Base-by-base conservation (phyloP, 1,140 invertebrate species). In the Dendroctonus valens region DNA sequence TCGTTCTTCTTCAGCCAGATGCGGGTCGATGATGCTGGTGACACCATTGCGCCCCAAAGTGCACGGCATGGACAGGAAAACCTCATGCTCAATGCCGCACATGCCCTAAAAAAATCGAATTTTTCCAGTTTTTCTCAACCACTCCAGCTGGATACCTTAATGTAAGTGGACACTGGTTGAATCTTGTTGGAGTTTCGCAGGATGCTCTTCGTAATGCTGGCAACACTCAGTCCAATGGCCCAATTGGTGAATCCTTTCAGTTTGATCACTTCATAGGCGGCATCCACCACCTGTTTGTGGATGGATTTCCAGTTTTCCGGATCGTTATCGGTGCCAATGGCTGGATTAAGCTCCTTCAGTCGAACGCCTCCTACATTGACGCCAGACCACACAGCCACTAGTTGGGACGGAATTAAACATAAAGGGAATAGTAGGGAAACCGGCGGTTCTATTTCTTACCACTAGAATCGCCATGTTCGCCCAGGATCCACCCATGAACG, bases 321-420 rank as follows among this genome's bases (percentile, higher is more conserved):
- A 76, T 96, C 92, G n/a, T 84, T 81, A 0, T 84, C 80, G 0
- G 85, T 85, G 50, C 91, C 92, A 44, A 92, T 80, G 12, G 83
- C 80, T 5, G 88, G 86, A 75, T 94, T 88, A 6, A 95, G 69
- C 70, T 94, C 90, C 61, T 84, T 84, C 37, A 96, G 80, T 7
- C 88, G 84, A 5, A 94, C 91, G 7, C 94, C 93, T 41, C 92
- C 92, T 8, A 96, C 86, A 77, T 95, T 96, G 3, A 95, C 92
- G n/a, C 91, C 90, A 7, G 92, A 94, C 94, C 94, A 96, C 1
- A 96, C 91, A 7, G 93, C 91, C 70, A 96, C 93, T 93, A 74
- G 41, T 11, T 12, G 42, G 8, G 26, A 26, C 26, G 26, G 26
- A 26, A 26, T 26, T 3, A 26, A 26, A 26, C 3, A 38, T 51